A percentile compares a stretch with the other conserved stretches of the same genome.
Evolutionary conservation across 2,113 vertebrate genomes (phyloP).

Genomic region (Rhinoderma darwinii): DNA sequence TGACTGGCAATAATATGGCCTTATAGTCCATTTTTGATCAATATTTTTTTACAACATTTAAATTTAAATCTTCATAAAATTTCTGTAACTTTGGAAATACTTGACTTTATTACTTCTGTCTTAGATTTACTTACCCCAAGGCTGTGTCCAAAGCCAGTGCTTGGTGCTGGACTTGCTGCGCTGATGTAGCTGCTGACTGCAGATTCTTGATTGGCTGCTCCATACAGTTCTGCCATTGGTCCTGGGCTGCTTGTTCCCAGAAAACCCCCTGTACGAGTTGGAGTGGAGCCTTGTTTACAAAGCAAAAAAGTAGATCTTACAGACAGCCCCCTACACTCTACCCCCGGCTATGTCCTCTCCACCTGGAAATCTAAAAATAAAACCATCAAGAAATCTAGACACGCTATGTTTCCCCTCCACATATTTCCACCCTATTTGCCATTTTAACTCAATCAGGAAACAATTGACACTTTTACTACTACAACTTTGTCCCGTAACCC

Average conservation of each 20-base stretch:
- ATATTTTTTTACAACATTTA: not conserved
- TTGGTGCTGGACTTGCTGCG: slow-evolving; percentile 94
- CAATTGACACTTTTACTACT: not conserved
- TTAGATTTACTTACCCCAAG: slow-evolving; percentile 85
- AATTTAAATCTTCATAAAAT: not conserved
- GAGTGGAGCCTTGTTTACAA: slow-evolving; percentile 85
- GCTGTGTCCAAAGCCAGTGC: slow-evolving; percentile 95
- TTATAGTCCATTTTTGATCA: too few relatives aligned
- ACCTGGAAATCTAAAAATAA: not conserved
- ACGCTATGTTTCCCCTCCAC: not conserved
- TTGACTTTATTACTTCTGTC: not conserved
- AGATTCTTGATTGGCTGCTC: slow-evolving; percentile 93
- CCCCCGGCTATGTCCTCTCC: slow-evolving; percentile 20
- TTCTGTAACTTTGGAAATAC: not conserved
- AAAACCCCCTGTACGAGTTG: slow-evolving; percentile 93
- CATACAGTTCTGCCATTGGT: slow-evolving; percentile 97
- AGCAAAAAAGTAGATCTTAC: slow-evolving; percentile 69
- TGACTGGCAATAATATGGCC: too few relatives aligned
- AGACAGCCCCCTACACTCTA: slow-evolving; percentile 39
- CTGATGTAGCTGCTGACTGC: slow-evolving; percentile 99
- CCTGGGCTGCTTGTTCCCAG: slow-evolving; percentile 97
- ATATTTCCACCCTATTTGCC: not conserved
- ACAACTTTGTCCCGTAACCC: not conserved
- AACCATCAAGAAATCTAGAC: not conserved
- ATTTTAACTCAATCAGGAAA: too few relatives aligned